Percentiles rank a stretch among this genome's conserved stretches.
Evolutionary conservation across 2,888 invertebrate genomes (phyloP).

Genomic region (Ferdinandea cuprea): DNA sequence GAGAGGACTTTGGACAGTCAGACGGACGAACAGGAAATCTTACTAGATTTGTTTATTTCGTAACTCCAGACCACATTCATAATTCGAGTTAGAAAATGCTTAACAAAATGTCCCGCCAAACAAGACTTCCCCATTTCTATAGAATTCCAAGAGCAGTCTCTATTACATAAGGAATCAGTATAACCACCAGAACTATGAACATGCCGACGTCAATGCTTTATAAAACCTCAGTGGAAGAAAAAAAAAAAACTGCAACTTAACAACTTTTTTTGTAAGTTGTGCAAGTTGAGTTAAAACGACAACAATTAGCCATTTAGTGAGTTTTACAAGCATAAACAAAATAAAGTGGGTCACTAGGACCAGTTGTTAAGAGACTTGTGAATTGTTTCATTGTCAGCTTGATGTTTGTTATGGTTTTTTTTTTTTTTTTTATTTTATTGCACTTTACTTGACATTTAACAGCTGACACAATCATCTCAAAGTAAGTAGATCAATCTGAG

Average conservation of each 20-base stretch:
- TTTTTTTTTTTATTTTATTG: no score
- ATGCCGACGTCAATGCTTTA: background rate
- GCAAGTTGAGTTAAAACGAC: background rate
- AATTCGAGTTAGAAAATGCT: no score
- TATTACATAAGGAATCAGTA: no score
- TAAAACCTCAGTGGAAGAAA: background rate
- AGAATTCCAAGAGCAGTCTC: no score
- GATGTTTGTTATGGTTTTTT: background rate
- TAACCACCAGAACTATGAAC: background rate
- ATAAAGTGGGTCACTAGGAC: slow-evolving; percentile 6
- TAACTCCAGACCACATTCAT: no score
- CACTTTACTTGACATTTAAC: no score
- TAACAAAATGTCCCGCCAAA: no score
- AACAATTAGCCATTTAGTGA: background rate
- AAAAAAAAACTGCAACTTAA: background rate
- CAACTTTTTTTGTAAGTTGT: slow-evolving; percentile 11
- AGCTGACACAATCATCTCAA: background rate
- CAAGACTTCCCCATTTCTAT: no score
- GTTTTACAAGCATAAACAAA: background rate
- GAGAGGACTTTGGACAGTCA: no score
- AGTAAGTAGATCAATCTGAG: background rate
- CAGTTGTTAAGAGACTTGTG: background rate
- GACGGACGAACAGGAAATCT: no score
- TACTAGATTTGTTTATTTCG: no score
- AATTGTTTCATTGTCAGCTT: slow-evolving; percentile 1